These are phyloP conservation scores for Notodonta dromedarius DNA, from an alignment of 2,888 invertebrate genomes.

Conservation along the genomic window DNA sequence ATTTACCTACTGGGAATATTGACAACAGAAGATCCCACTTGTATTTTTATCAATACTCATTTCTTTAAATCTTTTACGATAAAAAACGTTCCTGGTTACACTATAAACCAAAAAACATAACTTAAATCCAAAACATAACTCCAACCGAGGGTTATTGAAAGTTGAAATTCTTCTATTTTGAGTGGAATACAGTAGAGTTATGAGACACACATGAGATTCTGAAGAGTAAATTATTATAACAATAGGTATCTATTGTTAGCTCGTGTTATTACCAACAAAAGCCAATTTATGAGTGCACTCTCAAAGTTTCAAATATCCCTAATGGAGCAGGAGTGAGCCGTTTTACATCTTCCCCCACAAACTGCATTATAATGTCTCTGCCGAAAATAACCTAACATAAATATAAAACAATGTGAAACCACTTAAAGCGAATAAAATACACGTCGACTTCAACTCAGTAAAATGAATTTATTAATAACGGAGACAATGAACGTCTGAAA, in stretches of 20 bases:
- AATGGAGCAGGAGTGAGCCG: slow-evolving; percentile 82
- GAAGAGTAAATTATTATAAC: slow-evolving; percentile 50
- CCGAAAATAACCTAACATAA: slow-evolving; percentile 84
- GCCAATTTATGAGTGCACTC: slow-evolving; percentile 83
- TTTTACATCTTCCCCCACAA: slow-evolving; percentile 83
- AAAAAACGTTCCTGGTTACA: no score
- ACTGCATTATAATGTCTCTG: slow-evolving; percentile 82
- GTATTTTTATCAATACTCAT: not conserved
- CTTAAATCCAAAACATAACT: no score
- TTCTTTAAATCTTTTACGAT: not conserved
- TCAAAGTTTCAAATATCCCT: slow-evolving; percentile 82
- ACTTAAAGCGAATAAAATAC: slow-evolving; percentile 85
- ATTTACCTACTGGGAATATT: not conserved
- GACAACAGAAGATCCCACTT: no score
- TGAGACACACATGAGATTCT: slow-evolving; percentile 1
- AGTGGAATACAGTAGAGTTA: not conserved
- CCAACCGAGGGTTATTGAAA: no score
- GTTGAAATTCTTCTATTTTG: no score
- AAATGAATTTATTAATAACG: slow-evolving; percentile 85
- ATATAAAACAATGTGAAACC: slow-evolving; percentile 85
- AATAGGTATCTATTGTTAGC: slow-evolving; percentile 69
- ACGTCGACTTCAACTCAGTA: slow-evolving; percentile 82
- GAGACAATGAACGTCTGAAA: slow-evolving; percentile 84
- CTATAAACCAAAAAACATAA: no score
- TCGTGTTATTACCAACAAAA: slow-evolving; percentile 76